Evolutionary conservation across 2,797 vertebrate species (phyloP), one percentile per base, ranked within the genome.

Genomic region (Sus cebifrons): DNA sequence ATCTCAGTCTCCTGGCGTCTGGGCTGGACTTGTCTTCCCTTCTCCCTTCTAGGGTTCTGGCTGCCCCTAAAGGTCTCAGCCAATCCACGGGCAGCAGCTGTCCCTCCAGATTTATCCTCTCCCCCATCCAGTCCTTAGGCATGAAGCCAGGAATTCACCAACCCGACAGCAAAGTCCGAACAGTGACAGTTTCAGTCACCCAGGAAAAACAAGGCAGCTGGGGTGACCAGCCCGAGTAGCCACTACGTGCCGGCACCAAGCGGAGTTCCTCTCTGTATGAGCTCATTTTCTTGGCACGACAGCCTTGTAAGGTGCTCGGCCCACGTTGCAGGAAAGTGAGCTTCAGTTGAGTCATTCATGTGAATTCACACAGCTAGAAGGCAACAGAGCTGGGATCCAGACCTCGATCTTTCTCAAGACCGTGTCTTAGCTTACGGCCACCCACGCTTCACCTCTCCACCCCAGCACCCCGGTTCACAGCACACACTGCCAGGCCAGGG

Each of bases 401-500:
- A 90, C 32, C 68, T 15, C 65, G 32, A 15, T 20, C 91, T 91
- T 95, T 84, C 83, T 86, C 92, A 32, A 92, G 92, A 88, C 77
- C 8, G 23, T 6, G 15, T 20, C 52, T 52, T 49, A 17, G 73
- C 52, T 94, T 60, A 40, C 32, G 62, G 74, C 65, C n/a, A 5
- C 54, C 36, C 68, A 67, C 5, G 36, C 18, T 52, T 78, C 27
- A 36, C 93, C 81, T 81, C 62, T 73, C 54, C 32, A 54, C 49
- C 64, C 49, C 29, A 56, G 29, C n/a, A 6, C 29, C 0, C 27
- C 56, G 56, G 56, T 65, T 85, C 58, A 82, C 40, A 64, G 49
- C 70, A 89, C 54, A 78, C 5, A 3, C 27, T 25, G 70, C 70
- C 49, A 29, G 54, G 73, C 73, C 25, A 52, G 88, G 74, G 67